Evolutionary conservation across 2,888 invertebrate species (phyloP).

Genomic region (Bellardia bayeri): DNA sequence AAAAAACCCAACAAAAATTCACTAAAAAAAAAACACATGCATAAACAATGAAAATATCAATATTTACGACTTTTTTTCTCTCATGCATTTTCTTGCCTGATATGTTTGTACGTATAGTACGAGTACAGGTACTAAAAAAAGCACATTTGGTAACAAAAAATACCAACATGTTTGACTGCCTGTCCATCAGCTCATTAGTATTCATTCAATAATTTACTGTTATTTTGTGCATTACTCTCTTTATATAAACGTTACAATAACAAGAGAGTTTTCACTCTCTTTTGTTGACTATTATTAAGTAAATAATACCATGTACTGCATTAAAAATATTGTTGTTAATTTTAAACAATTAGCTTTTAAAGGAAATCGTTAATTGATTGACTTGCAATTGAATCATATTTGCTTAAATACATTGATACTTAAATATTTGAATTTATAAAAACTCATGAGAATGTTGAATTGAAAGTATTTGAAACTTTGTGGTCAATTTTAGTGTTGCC

Average conservation of each 20-base stretch:
- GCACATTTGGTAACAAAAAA: slow-evolving; percentile 7
- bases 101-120: background rate
- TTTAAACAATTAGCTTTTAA: too few relatives aligned
- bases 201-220: slow-evolving; percentile 67
- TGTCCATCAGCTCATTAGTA: slow-evolving; percentile 51
- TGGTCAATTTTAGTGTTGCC: too few relatives aligned
- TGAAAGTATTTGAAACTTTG: too few relatives aligned
- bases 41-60: slow-evolving; percentile 29
- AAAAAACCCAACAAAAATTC: slow-evolving; percentile 55
- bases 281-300: background rate
- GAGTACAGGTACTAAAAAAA: background rate
- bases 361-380: too few relatives aligned
- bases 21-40: slow-evolving; percentile 7
- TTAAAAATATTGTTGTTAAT: too few relatives aligned
- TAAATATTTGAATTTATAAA: too few relatives aligned
- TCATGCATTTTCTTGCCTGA: background rate
- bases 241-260: background rate
- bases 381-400: too few relatives aligned
- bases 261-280: slow-evolving; percentile 10
- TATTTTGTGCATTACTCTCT: slow-evolving; percentile 35
- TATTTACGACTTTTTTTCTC: slow-evolving; percentile 33
- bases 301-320: too few relatives aligned
- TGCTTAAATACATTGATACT: too few relatives aligned
- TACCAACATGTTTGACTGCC: background rate
- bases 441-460: too few relatives aligned